phyloP scores from a whole-genome alignment of 2,113 vertebrate genomes.

The Gavia stellata region DNA sequence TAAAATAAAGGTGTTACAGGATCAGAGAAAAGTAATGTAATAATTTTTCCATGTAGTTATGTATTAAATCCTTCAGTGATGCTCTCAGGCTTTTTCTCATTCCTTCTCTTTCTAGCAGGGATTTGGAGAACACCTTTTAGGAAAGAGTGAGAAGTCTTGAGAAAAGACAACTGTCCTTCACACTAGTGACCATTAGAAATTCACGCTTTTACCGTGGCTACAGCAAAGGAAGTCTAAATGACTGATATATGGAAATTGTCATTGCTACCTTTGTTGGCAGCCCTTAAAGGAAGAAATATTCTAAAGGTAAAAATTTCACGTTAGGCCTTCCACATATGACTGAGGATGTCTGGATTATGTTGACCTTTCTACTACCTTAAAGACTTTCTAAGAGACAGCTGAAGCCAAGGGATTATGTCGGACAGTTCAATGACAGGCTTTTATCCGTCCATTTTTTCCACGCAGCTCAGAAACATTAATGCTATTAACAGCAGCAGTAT shows the following conservation, averaged over 20 bases:
- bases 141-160: neutral
- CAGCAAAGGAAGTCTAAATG: neutral
- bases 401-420: neutral
- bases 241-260: neutral
- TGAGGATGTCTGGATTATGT: neutral
- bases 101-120: neutral
- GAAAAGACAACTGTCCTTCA: neutral
- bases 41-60: neutral
- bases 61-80: neutral
- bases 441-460: neutral
- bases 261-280: neutral
- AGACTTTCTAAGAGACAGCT: neutral
- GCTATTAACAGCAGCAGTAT: neutral
- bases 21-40: neutral
- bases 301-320: neutral
- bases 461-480: neutral
- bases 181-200: neutral
- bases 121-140: neutral
- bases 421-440: neutral
- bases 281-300: neutral
- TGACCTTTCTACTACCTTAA: neutral
- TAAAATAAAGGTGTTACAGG: neutral
- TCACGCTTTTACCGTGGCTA: neutral
- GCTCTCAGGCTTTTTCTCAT: neutral
- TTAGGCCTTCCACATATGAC: neutral